A percentile compares a stretch with the other conserved stretches of the same genome.
These are phyloP conservation scores for Rhinopithecus roxellana DNA, from an alignment of 2,113 vertebrate genomes.

Conservation along the genomic window DNA sequence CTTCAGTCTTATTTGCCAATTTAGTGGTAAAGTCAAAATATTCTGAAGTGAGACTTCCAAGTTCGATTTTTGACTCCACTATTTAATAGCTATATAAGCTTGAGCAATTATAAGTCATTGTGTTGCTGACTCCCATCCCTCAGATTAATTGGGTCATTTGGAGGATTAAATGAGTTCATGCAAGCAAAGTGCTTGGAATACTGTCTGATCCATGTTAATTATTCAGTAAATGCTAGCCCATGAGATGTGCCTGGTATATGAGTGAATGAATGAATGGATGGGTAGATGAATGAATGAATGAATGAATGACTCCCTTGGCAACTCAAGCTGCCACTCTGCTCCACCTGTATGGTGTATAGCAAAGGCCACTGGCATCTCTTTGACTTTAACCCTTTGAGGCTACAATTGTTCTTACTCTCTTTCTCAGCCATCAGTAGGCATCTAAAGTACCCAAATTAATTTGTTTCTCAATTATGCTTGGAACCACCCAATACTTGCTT, in stretches of 20 bases:
- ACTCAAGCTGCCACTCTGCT: neutral
- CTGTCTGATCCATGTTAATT: neutral
- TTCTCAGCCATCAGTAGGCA: neutral
- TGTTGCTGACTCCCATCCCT: neutral
- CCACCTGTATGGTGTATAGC: neutral
- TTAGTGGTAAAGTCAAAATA: constrained; percentile 19
- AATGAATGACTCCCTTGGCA: neutral
- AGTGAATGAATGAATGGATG: neutral
- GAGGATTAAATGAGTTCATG: constrained; percentile 26
- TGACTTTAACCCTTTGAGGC: neutral
- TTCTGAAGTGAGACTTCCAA: neutral
- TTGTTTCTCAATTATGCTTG: constrained; percentile 11
- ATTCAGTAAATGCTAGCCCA: constrained; percentile 19
- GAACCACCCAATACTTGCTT: neutral
- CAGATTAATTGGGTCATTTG: neutral
- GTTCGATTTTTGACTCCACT: neutral
- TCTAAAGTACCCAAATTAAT: neutral
- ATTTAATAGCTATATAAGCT: neutral
- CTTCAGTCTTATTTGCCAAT: neutral
- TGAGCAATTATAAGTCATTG: neutral
- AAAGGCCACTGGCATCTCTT: neutral
- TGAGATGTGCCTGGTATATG: neutral
- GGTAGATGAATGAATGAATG: neutral
- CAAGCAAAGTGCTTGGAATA: constrained; percentile 34
- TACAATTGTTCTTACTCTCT: neutral